These are phyloP conservation scores for Sebastes hopkinsi DNA, from an alignment of 2,797 vertebrate genomes.

Conservation along the genomic window DNA sequence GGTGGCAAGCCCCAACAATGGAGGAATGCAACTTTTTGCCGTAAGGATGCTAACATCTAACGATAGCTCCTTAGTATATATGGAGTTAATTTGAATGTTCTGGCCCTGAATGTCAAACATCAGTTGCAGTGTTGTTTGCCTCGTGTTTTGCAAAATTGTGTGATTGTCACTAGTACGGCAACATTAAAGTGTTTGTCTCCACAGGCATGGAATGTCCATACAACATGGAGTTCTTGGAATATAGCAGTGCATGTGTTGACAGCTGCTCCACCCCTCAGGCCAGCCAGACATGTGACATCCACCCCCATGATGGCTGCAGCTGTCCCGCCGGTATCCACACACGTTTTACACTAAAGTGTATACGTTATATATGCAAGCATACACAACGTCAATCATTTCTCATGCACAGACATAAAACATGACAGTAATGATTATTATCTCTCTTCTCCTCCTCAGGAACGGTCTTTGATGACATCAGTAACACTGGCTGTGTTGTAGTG, in stretches of 20 bases:
- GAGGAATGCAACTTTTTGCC: conserved; percentile 78
- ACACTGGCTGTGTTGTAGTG: conserved; percentile 69
- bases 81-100: not conserved
- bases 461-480: conserved; percentile 76
- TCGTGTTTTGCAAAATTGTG: not conserved
- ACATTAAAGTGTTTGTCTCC: conserved; percentile 20
- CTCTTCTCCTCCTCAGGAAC: conserved; percentile 58
- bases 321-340: conserved; percentile 83
- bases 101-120: not conserved
- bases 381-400: not conserved
- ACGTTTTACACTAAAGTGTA: not conserved
- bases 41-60: conserved; percentile 61
- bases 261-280: conserved; percentile 84
- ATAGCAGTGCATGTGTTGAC: conserved; percentile 81
- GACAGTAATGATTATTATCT: not conserved
- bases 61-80: not conserved
- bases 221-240: conserved; percentile 84
- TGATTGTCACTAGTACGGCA: not conserved
- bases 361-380: not conserved
- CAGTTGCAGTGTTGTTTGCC: not conserved
- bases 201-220: conserved; percentile 78
- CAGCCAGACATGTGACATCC: conserved; percentile 82
- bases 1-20: conserved; percentile 78
- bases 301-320: conserved; percentile 86
- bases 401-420: not conserved